A percentile compares a stretch with the other conserved stretches of the same genome.
Conservation (phyloP, 2,888 invertebrate species). For the Zele albiditarsus region DNA sequence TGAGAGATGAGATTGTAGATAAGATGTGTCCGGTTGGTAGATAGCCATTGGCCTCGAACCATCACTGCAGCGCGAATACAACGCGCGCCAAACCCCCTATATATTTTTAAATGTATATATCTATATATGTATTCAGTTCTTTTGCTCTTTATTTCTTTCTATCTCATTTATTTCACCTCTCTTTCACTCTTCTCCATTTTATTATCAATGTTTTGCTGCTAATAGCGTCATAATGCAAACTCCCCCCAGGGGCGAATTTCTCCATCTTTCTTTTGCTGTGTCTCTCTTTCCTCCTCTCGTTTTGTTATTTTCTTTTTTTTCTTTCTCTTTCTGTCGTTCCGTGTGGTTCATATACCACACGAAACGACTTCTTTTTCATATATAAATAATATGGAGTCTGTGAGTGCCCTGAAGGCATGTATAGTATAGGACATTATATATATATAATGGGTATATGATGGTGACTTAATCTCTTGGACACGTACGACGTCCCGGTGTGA, state of each 20-base stretch:
- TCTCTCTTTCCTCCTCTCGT: background rate
- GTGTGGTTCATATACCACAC: background rate
- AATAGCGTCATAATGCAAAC: constrained; percentile 25
- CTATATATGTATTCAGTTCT: background rate
- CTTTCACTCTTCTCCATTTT: constrained; percentile 6
- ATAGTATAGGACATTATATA: constrained; percentile 1
- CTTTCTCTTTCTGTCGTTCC: background rate
- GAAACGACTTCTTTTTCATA: constrained; percentile 1
- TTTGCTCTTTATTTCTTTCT: constrained; percentile 3
- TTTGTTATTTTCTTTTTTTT: background rate
- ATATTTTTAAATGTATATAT: constrained; percentile 13
- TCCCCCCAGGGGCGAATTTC: background rate
- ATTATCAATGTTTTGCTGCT: constrained; percentile 22
- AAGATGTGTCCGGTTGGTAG: constrained; percentile 66
- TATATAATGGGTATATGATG: constrained; percentile 8
- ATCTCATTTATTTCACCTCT: constrained; percentile 16
- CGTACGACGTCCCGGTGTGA: constrained; percentile 41
- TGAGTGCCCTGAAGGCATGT: background rate
- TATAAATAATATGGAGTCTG: constrained; percentile 12
- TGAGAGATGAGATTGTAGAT: constrained; percentile 66
- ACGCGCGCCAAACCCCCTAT: constrained; percentile 34
- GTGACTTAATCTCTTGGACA: constrained; percentile 44
- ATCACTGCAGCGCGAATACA: constrained; percentile 35
- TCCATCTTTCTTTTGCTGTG: background rate
- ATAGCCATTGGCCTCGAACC: constrained; percentile 61